These are phyloP conservation scores for Cephonodes hylas DNA, from an alignment of 2,888 invertebrate species.

Conservation along the genomic window DNA sequence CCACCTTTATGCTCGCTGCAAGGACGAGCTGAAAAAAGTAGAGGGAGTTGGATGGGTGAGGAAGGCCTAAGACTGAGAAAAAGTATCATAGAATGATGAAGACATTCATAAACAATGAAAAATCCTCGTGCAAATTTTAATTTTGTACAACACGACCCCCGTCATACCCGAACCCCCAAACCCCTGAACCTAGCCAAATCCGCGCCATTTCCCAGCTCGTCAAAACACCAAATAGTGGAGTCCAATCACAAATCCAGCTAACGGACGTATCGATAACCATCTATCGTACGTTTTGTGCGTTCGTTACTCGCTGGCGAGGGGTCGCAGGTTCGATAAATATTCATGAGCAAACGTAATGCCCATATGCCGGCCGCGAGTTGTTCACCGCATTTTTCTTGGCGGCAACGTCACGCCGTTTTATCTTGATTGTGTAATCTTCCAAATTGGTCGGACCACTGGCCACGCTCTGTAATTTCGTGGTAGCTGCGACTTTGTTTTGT, in stretches of 20 bases:
- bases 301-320: conserved; percentile 31
- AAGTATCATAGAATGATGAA: too few relatives aligned
- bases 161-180: neutral
- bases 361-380: conserved; percentile 44
- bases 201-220: neutral
- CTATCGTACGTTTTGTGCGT: conserved; percentile 38
- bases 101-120: too few relatives aligned
- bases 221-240: conserved; percentile 9
- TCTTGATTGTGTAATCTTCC: conserved; percentile 12
- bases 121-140: too few relatives aligned
- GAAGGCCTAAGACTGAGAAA: too few relatives aligned
- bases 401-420: conserved; percentile 12
- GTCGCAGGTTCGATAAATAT: conserved; percentile 44
- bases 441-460: conserved; percentile 10
- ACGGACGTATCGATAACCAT: conserved; percentile 14
- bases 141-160: neutral
- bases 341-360: conserved; percentile 51
- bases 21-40: too few relatives aligned
- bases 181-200: neutral
- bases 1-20: too few relatives aligned
- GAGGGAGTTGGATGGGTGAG: too few relatives aligned
- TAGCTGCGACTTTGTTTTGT: neutral
- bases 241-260: conserved; percentile 10
- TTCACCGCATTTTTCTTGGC: conserved; percentile 15
- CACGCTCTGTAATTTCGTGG: neutral